Evolutionary conservation across 2,797 vertebrate genomes (phyloP), one percentile per base, ranked within the genome.

Genomic region (Eutrigla gurnardus): DNA sequence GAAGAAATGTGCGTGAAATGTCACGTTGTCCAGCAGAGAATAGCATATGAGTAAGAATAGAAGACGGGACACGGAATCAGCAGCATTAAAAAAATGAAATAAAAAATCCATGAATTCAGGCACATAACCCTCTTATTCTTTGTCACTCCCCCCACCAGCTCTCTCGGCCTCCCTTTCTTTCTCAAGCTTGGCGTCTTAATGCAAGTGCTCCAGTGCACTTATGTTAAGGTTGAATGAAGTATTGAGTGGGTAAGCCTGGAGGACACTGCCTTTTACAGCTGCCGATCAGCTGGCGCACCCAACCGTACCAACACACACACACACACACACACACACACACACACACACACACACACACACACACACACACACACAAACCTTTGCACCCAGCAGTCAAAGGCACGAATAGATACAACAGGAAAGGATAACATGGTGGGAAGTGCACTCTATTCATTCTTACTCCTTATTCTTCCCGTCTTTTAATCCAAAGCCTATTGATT

Each of bases 181-280:
- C 43, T 78, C 77, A 85, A 70, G 81, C 88, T 85, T 84, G 83
- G 68, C 63, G 25, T 91, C 89, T 92, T 90, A 90, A 91, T 91
- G 86, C 75, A 52, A 81, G 86, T 43, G 76, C 86, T 92, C 86
- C 75, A 85, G 87, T 86, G 83, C 89, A 88, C 88, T 91, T 87
- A 86, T 88, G 77, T 87, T 89, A 85, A 86, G 78, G 86, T 81
- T 93, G 90, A 93, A 91, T 92, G 83, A 88, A 86, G 84, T 93
- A 93, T 92, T 89, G 91, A 94, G 89, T 87, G 84, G 84, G 82
- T 68, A 83, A 86, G 88, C 89, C 89, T 90, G 83, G 85, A 92
- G 91, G 87, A 93, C 79, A 90, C 73, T 81, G 86, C 68, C 87
- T 90, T 93, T 91, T 89, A 91, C 82, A 88, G 90, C 86, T 88